A percentile compares a stretch with the other conserved stretches of the same genome.
Conservation (phyloP, 2,888 invertebrate genomes). For the Selenia dentaria region DNA sequence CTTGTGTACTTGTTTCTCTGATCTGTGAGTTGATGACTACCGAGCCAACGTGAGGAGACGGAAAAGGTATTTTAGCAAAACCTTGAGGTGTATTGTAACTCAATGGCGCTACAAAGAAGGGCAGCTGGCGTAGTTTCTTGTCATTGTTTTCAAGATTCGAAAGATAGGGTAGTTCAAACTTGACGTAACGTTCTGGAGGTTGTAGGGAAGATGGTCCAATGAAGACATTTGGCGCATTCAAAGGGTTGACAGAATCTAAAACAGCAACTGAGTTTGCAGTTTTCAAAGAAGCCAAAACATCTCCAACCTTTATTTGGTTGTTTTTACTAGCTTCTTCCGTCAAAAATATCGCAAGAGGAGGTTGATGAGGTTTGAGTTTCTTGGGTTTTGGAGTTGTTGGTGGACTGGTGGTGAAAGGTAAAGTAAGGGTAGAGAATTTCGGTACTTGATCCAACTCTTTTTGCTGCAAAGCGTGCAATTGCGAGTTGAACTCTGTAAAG, state of each 20-base stretch:
- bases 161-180: slow-evolving; percentile 93
- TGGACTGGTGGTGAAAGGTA: slow-evolving; percentile 68
- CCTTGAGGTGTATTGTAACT: slow-evolving; percentile 94
- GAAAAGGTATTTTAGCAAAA: slow-evolving; percentile 93
- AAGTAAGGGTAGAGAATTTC: slow-evolving; percentile 63
- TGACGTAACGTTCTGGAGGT: slow-evolving; percentile 89
- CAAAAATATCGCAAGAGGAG: slow-evolving; percentile 93
- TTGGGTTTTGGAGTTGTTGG: slow-evolving; percentile 77
- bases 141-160: slow-evolving; percentile 90
- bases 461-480: slow-evolving; percentile 24
- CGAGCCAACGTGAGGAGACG: slow-evolving; percentile 94
- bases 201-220: slow-evolving; percentile 91
- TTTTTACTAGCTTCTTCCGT: slow-evolving; percentile 76
- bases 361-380: slow-evolving; percentile 91
- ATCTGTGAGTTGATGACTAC: slow-evolving; percentile 88
- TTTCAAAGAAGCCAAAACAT: slow-evolving; percentile 88
- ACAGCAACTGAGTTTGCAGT: slow-evolving; percentile 90
- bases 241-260: slow-evolving; percentile 88
- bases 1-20: slow-evolving; percentile 50
- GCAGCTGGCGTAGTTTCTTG: slow-evolving; percentile 89
- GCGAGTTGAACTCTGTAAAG: slow-evolving; percentile 63
- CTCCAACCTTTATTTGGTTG: slow-evolving; percentile 85
- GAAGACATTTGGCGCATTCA: slow-evolving; percentile 90
- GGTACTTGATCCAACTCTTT: slow-evolving; percentile 61
- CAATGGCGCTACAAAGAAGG: slow-evolving; percentile 94